Evolutionary conservation across 2,888 invertebrate species (phyloP).

Genomic region (Chrysodeixis includens): DNA sequence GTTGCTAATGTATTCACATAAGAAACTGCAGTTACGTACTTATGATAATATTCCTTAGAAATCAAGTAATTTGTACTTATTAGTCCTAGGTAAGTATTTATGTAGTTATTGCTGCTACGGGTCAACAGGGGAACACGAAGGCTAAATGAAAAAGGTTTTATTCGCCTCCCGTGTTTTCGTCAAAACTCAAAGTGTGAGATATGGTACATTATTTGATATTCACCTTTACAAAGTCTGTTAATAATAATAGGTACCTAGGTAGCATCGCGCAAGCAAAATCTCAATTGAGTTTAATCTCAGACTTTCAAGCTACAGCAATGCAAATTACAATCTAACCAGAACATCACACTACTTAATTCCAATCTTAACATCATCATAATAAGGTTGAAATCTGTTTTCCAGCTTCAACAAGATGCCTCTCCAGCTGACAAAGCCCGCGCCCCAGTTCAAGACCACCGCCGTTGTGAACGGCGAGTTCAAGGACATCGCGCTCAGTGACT

Average conservation of each 20-base stretch:
- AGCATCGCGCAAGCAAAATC: no score
- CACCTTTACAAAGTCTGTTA: background rate
- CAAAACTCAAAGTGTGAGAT: background rate
- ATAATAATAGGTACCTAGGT: background rate
- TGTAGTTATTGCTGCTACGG: no score
- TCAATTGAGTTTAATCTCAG: no score
- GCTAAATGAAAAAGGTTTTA: no score
- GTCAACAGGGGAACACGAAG: no score
- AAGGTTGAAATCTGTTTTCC: conserved; percentile 54
- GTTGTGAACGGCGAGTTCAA: conserved; percentile 96
- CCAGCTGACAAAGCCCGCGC: conserved; percentile 93
- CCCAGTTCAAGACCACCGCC: conserved; percentile 94
- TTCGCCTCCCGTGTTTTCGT: background rate
- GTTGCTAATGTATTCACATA: conserved; percentile 1
- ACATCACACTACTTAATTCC: conserved; percentile 11
- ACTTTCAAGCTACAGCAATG: background rate
- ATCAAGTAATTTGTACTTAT: background rate
- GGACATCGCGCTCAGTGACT: conserved; percentile 93
- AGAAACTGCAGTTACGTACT: background rate
- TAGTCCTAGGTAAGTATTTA: background rate
- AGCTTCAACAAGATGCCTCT: conserved; percentile 89
- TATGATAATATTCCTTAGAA: background rate
- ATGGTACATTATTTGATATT: background rate
- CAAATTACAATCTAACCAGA: background rate
- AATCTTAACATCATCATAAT: conserved; percentile 16